Conservation (phyloP, 2,113 vertebrate genomes). For the Prionailurus viverrinus region DNA sequence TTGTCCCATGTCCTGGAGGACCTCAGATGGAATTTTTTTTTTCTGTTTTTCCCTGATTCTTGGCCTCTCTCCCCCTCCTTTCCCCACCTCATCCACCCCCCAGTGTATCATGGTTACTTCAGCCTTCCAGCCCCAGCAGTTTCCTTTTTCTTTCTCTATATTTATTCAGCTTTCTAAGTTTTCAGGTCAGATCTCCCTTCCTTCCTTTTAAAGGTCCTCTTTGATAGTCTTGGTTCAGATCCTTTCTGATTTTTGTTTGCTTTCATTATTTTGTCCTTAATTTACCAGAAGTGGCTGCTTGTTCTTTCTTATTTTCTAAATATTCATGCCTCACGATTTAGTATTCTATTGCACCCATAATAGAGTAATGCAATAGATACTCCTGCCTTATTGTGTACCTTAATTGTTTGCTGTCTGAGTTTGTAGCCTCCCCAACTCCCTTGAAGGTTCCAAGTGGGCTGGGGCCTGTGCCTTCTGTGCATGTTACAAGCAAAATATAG, state of each 20-base stretch:
- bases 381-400: not conserved
- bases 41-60: not conserved
- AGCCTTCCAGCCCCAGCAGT: not conserved
- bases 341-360: not conserved
- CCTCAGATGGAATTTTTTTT: slow-evolving; percentile 33
- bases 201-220: slow-evolving; percentile 12
- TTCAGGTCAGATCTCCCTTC: not conserved
- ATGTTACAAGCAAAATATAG: not conserved
- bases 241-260: not conserved
- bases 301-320: slow-evolving; percentile 43
- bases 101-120: not conserved
- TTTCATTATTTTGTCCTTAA: slow-evolving; percentile 15
- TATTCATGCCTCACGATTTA: not conserved
- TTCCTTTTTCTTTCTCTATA: not conserved
- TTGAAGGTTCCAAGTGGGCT: not conserved
- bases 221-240: slow-evolving; percentile 46
- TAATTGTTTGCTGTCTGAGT: not conserved
- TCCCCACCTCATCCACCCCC: not conserved
- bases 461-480: not conserved
- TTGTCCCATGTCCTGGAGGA: not conserved
- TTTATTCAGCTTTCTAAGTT: not conserved
- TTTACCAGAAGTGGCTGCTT: slow-evolving; percentile 27
- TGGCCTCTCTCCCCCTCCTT: not conserved
- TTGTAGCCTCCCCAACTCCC: not conserved
- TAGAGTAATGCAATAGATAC: slow-evolving; percentile 14